Evolutionary conservation across 2,113 vertebrate species (phyloP), one percentile per base, ranked within the genome.

Genomic region (Archocentrus centrarchus): DNA sequence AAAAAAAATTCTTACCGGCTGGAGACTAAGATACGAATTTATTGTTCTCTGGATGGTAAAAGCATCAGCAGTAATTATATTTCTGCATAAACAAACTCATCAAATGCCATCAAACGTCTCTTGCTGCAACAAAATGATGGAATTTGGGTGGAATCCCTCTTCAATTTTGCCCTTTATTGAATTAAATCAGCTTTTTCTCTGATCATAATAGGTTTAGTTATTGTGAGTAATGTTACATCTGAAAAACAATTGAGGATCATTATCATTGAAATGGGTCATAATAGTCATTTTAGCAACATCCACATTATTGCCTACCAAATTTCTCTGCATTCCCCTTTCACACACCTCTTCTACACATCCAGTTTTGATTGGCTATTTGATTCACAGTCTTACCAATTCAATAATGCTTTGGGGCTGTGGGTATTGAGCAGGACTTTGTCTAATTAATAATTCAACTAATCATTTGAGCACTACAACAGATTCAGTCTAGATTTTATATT

Each of bases 381-480:
- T 18, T 70, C 15, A 11, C 44, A 50, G 15, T 55, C 68, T 73
- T 55, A 73, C 17, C 27, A 73, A 55, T 73, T 55, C 27, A 73
- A 35, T 73, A 55, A 73, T 55, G 47, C 47, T 73, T 55, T 73
- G 47, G 47, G 18, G 47, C 1, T 73, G 53, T 73, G 27, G 47
- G 47, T 55, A 73, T n/a, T 73, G 47, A 55, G 68, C 27, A 73
- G 47, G 27, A 73, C 32, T 55, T 27, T 27, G 35, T 53, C 68
- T 55, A 73, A 73, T 73, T 73, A 73, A 81, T 83, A 81, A 44
- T 82, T 70, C 1, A 14, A 18, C 17, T 41, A 11, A 73, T 76
- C 5, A 47, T 77, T 77, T 59, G n/a, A 77, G 37, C 75, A 59
- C 24, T 53, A 41, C 27, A 66, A 59, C 32, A 35, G 20, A 77